A percentile compares a stretch with the other conserved stretches of the same genome.
Conservation (phyloP, 1,140 invertebrate genomes). For the Olivierus martensii region DNA sequence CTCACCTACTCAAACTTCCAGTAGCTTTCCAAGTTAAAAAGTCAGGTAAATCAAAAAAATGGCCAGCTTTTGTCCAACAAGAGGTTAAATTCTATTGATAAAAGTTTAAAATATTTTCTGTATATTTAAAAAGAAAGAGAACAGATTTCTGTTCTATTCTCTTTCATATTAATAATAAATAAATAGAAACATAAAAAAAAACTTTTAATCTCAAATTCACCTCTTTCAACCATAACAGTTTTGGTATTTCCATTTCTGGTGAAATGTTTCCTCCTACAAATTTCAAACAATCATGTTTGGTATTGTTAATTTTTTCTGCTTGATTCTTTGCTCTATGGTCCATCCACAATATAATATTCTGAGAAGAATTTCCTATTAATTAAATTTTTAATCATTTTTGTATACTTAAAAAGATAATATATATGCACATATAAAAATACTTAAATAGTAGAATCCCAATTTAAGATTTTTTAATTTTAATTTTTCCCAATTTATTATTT, state of each 20-base stretch:
- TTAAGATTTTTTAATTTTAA: too few species aligned
- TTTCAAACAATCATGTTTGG: conserved; percentile 54
- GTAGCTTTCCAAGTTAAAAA: conserved; percentile 88
- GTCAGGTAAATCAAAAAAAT: conserved; percentile 87
- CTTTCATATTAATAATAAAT: background rate
- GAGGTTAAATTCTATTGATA: conserved; percentile 43
- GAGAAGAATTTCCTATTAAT: conserved; percentile 28
- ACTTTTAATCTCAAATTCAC: conserved; percentile 15
- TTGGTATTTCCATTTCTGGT: conserved; percentile 89
- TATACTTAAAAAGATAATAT: too few species aligned
- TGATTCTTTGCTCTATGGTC: conserved; percentile 78
- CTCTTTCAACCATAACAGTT: conserved; percentile 83
- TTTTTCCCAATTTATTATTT: too few species aligned
- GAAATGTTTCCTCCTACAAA: conserved; percentile 86
- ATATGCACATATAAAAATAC: too few species aligned
- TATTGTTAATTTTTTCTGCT: conserved; percentile 65
- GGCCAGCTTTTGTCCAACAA: conserved; percentile 48
- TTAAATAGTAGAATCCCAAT: too few species aligned
- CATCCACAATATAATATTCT: conserved; percentile 94
- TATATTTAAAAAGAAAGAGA: too few species aligned
- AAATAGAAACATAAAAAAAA: background rate
- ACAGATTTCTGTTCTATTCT: background rate
- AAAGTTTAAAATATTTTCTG: too few species aligned
- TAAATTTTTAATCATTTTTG: too few species aligned
- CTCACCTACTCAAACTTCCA: conserved; percentile 47